Conservation (phyloP, 2,797 vertebrate species). For the Sebastes goodei region DNA sequence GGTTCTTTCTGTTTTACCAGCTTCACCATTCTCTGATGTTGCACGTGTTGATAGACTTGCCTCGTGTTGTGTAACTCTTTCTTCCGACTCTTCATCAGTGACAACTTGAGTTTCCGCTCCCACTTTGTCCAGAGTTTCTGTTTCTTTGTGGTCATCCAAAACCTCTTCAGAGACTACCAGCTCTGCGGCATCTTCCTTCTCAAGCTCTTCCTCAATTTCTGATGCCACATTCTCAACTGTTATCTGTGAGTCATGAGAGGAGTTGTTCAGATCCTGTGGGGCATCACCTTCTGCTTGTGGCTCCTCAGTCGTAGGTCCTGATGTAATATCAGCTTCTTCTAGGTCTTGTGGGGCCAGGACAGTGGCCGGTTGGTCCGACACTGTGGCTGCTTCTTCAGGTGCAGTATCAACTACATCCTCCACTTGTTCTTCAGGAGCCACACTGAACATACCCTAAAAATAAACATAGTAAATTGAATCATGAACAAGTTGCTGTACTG, state of each 20-base stretch:
- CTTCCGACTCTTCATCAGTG: background rate
- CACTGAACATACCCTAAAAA: constrained; percentile 37
- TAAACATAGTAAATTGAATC: background rate
- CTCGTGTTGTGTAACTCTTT: background rate
- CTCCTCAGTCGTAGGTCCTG: background rate
- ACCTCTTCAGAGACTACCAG: background rate
- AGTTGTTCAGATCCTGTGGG: background rate
- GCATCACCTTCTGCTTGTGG: background rate
- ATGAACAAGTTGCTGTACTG: background rate
- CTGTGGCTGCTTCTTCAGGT: background rate
- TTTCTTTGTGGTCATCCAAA: background rate
- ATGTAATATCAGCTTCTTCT: background rate
- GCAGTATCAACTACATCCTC: background rate
- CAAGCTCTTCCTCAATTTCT: constrained; percentile 36
- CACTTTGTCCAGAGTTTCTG: background rate
- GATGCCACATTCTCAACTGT: constrained; percentile 56
- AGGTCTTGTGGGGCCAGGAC: constrained; percentile 5
- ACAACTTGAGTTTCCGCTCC: background rate
- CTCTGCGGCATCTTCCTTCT: background rate
- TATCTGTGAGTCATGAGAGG: constrained; percentile 25
- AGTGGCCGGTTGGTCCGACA: background rate
- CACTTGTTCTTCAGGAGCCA: constrained; percentile 11
- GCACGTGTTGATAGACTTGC: background rate
- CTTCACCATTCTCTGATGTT: background rate
- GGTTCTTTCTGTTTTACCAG: background rate